phyloP scores from a whole-genome alignment of 2,888 invertebrate genomes.

The Pristionchus mayeri region DNA sequence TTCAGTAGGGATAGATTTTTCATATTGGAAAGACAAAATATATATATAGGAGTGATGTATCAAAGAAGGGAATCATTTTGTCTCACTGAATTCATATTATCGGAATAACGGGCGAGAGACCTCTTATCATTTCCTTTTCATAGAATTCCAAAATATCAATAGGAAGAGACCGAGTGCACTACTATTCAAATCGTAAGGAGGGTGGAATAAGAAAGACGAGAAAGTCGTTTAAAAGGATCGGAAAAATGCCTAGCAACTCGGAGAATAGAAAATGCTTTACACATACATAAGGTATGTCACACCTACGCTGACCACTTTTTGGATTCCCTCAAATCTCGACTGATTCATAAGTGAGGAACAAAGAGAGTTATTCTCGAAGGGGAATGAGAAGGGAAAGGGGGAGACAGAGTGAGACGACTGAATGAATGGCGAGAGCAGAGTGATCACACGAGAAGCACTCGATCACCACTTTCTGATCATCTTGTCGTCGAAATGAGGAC shows the following conservation, averaged over 20 bases:
- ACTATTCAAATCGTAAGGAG: not conserved
- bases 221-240: not conserved
- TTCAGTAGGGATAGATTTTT: no score
- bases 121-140: not conserved
- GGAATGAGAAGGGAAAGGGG: not conserved
- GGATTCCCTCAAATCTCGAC: not conserved
- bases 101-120: not conserved
- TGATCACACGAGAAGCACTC: not conserved
- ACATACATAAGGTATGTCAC: not conserved
- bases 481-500: slow-evolving; percentile 16
- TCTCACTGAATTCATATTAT: not conserved
- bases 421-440: not conserved
- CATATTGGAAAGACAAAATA: no score
- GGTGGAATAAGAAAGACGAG: not conserved
- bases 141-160: not conserved
- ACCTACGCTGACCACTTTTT: not conserved
- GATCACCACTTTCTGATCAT: not conserved
- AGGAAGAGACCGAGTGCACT: not conserved
- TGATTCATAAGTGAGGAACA: not conserved
- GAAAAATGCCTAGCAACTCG: slow-evolving; percentile 12
- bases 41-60: no score
- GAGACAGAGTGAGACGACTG: not conserved
- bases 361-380: not conserved
- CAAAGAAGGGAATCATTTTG: no score
- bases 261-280: not conserved